Conservation (phyloP, 2,888 invertebrate genomes). For the Aleiodes testaceus region DNA sequence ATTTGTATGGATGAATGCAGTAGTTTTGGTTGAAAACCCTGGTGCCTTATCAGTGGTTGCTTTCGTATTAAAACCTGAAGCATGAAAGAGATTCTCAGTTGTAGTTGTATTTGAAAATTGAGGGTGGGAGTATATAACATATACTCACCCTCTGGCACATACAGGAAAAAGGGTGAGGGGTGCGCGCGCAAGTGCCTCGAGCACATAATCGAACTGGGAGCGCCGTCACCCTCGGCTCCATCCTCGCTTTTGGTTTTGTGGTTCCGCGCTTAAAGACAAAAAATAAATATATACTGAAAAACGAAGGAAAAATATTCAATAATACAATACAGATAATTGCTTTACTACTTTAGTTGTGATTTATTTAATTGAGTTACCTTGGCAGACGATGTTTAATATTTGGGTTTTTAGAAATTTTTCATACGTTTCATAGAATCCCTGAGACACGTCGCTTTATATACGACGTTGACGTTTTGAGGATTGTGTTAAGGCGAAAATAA, state of each 20-base stretch:
- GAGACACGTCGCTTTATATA: background rate
- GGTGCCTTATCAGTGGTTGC: slow-evolving; percentile 23
- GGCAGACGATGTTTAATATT: slow-evolving; percentile 17
- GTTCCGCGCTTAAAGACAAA: slow-evolving; percentile 39
- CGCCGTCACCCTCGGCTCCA: slow-evolving; percentile 68
- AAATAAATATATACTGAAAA: background rate
- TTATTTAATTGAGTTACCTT: background rate
- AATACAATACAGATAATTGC: no score
- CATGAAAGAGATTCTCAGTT: slow-evolving; percentile 14
- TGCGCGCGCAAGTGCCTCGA: slow-evolving; percentile 68
- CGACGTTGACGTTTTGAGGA: slow-evolving; percentile 10
- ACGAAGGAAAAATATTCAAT: no score
- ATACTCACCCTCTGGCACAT: slow-evolving; percentile 27
- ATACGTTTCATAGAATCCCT: slow-evolving; percentile 7
- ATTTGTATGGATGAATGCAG: background rate
- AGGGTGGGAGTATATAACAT: background rate
- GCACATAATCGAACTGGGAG: slow-evolving; percentile 72
- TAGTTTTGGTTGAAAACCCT: background rate
- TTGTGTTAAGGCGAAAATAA: background rate
- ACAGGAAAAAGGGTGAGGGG: slow-evolving; percentile 53
- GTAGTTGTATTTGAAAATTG: background rate
- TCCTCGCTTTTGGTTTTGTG: slow-evolving; percentile 56
- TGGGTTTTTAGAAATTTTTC: background rate
- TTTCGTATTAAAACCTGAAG: slow-evolving; percentile 20
- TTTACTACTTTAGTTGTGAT: no score